Conservation (phyloP, 2,888 invertebrate genomes). For the Therioaphis trifolii region DNA sequence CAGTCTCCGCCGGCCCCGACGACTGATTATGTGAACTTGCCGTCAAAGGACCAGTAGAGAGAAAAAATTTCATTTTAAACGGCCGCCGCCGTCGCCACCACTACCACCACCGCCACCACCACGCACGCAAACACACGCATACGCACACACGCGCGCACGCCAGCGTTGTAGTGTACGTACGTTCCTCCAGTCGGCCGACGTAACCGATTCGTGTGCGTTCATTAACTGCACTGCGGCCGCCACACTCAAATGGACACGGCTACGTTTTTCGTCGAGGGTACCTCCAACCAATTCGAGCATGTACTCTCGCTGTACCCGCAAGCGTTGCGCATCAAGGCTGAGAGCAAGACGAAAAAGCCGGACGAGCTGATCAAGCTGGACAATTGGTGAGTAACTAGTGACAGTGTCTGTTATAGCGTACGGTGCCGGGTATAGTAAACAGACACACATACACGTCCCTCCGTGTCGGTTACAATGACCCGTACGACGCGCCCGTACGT, state of each 20-base stretch:
- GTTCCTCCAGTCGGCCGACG: background rate
- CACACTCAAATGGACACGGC: conserved; percentile 76
- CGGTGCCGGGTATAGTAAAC: background rate
- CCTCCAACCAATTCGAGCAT: conserved; percentile 83
- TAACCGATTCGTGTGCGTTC: background rate
- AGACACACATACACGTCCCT: too few species aligned
- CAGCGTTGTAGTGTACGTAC: background rate
- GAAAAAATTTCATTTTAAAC: background rate
- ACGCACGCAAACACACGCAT: background rate
- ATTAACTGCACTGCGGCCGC: background rate
- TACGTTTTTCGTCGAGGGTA: conserved; percentile 92
- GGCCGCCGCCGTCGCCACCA: background rate
- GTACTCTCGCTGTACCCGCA: conserved; percentile 91
- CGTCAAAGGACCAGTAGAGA: background rate
- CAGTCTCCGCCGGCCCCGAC: background rate
- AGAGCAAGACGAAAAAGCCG: conserved; percentile 90
- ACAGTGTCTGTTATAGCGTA: background rate
- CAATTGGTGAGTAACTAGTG: conserved; percentile 82
- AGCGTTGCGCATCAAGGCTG: conserved; percentile 89
- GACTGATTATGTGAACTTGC: background rate
- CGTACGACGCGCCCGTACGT: too few species aligned
- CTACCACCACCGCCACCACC: background rate
- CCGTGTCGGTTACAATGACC: too few species aligned
- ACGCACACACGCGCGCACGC: background rate
- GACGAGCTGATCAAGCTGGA: conserved; percentile 95